These are phyloP conservation scores for Ochropleura leucogaster DNA, from an alignment of 2,888 invertebrate genomes.

Conservation along the genomic window DNA sequence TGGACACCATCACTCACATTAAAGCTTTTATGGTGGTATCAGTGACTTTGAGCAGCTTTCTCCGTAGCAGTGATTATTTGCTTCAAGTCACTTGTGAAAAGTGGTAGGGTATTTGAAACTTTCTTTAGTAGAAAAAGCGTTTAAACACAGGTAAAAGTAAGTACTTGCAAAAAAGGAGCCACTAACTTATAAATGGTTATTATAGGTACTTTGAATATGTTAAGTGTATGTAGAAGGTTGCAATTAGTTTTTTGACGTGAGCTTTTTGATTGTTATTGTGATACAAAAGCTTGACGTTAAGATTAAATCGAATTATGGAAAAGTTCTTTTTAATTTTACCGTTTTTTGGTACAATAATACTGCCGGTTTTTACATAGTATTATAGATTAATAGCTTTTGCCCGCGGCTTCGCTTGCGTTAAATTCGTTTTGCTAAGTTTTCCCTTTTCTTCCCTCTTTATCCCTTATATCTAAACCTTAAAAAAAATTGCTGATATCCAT, in stretches of 20 bases:
- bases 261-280: not conserved
- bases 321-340: not conserved
- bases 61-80: conserved; percentile 50
- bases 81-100: conserved; percentile 44
- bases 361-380: not conserved
- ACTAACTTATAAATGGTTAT: not conserved
- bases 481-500: too few species aligned
- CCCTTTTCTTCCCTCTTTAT: too few species aligned
- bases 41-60: conserved; percentile 62
- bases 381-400: not conserved
- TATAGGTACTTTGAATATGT: not conserved
- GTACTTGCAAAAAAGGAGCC: conserved; percentile 3
- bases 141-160: conserved; percentile 5
- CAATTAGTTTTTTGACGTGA: not conserved
- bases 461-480: too few species aligned
- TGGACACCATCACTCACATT: conserved; percentile 64
- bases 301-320: not conserved
- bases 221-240: not conserved
- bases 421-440: too few species aligned
- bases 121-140: not conserved
- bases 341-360: not conserved
- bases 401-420: too few species aligned
- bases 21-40: conserved; percentile 65
- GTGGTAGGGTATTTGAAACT: conserved; percentile 16
- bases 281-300: not conserved